phyloP scores from a whole-genome alignment of 2,888 invertebrate species.

The Lochmaea crataegi region DNA sequence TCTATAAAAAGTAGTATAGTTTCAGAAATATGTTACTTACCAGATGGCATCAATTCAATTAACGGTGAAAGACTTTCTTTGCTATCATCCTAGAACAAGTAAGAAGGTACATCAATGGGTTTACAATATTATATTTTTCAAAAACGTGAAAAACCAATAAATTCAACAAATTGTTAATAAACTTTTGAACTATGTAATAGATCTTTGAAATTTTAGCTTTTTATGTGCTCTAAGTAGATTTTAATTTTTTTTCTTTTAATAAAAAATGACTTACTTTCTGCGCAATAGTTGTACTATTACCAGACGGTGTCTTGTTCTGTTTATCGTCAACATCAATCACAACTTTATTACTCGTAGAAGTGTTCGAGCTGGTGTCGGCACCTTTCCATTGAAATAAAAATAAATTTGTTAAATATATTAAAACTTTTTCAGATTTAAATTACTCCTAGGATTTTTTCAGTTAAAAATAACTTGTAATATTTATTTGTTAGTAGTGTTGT shows the following conservation, averaged over 20 bases:
- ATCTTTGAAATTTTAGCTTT: no score
- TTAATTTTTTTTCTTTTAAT: not conserved
- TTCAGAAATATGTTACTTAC: constrained; percentile 7
- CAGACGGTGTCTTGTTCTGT: constrained; percentile 12
- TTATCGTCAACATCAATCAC: not conserved
- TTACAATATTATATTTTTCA: not conserved
- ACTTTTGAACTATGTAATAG: no score
- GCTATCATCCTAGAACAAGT: constrained; percentile 7
- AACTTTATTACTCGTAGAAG: not conserved
- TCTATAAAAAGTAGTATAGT: no score
- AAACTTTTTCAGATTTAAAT: not conserved
- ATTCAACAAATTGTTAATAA: no score
- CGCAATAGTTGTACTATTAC: not conserved
- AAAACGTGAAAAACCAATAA: not conserved
- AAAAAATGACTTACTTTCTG: constrained; percentile 17
- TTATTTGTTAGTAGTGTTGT: not conserved
- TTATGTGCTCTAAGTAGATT: not conserved
- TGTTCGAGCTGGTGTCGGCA: not conserved
- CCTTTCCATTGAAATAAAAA: constrained; percentile 25
- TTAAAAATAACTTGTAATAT: constrained; percentile 31
- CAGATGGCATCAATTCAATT: not conserved
- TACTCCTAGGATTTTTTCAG: not conserved
- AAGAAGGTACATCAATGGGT: not conserved
- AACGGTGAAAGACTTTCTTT: constrained; percentile 11
- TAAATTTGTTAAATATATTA: constrained; percentile 16